Percentiles rank a stretch among this genome's conserved stretches.
Conservation (phyloP, 1,140 invertebrate genomes). For the Babylonia areolata region DNA sequence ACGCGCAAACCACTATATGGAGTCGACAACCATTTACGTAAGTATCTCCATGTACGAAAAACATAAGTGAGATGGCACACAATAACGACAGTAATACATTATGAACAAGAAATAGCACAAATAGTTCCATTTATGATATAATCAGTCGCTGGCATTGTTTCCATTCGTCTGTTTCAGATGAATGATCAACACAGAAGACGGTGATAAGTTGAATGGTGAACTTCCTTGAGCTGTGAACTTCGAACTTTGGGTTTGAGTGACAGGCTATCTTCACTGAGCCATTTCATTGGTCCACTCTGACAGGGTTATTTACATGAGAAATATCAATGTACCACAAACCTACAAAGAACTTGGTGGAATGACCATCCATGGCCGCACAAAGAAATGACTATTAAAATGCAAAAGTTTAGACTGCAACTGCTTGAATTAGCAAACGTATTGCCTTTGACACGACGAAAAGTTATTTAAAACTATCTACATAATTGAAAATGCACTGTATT, state of each 20-base stretch:
- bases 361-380: background rate
- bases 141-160: too few relatives aligned
- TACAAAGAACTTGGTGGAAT: slow-evolving; percentile 29
- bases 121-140: too few relatives aligned
- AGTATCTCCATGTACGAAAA: too few relatives aligned
- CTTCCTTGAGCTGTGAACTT: background rate
- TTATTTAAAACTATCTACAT: slow-evolving; percentile 30
- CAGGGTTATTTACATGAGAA: slow-evolving; percentile 59
- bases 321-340: slow-evolving; percentile 55
- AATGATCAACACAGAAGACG: background rate
- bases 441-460: background rate
- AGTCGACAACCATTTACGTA: too few relatives aligned
- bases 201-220: background rate
- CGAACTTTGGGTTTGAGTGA: slow-evolving; percentile 42
- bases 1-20: too few relatives aligned
- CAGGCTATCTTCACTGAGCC: slow-evolving; percentile 39
- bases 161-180: too few relatives aligned
- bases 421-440: background rate
- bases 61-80: too few relatives aligned
- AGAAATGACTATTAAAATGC: background rate
- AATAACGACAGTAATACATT: too few relatives aligned
- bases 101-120: too few relatives aligned
- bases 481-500: slow-evolving; percentile 44
- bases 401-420: background rate
- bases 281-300: slow-evolving; percentile 50